Percentiles rank a stretch among this genome's conserved stretches.
Conservation (phyloP, 37 sponge, comb jelly and placozoan species). For the Beroe forskalii region DNA sequence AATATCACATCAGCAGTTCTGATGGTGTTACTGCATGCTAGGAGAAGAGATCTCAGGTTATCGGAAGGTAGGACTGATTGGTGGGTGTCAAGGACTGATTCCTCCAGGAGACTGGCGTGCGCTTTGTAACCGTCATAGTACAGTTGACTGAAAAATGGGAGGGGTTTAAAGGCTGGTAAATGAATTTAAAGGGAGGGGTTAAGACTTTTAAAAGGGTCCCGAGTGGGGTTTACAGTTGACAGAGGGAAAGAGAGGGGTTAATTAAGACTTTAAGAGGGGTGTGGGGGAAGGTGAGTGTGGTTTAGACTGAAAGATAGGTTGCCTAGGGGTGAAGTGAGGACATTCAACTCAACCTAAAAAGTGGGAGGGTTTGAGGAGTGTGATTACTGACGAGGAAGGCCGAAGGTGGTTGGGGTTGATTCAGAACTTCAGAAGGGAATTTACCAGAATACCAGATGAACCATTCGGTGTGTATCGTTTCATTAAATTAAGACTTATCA, state of each 20-base stretch:
- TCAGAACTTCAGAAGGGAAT: no score
- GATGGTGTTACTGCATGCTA: slow-evolving; percentile 54
- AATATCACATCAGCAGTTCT: slow-evolving; percentile 51
- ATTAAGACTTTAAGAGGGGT: neutral
- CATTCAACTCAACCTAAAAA: no score
- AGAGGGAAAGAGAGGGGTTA: neutral
- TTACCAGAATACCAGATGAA: no score
- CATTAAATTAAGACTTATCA: no score
- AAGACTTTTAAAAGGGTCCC: neutral
- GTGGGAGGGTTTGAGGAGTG: no score
- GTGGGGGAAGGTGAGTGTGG: no score
- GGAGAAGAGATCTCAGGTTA: slow-evolving; percentile 32
- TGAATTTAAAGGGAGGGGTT: neutral
- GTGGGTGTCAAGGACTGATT: slow-evolving; percentile 35
- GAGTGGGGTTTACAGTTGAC: neutral
- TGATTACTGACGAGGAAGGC: no score
- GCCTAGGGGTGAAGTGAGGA: no score
- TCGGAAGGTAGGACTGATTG: slow-evolving; percentile 44
- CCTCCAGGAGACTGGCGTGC: slow-evolving; percentile 51
- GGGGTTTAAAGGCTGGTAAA: no score
- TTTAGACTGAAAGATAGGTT: no score
- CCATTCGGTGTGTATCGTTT: no score
- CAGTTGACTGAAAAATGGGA: slow-evolving; percentile 23
- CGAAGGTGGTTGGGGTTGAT: no score
- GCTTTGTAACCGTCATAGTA: slow-evolving; percentile 51